Percentiles rank a stretch among this genome's conserved stretches.
Evolutionary conservation across 2,888 invertebrate species (phyloP).

Genomic region (Sminthurides aquaticus): DNA sequence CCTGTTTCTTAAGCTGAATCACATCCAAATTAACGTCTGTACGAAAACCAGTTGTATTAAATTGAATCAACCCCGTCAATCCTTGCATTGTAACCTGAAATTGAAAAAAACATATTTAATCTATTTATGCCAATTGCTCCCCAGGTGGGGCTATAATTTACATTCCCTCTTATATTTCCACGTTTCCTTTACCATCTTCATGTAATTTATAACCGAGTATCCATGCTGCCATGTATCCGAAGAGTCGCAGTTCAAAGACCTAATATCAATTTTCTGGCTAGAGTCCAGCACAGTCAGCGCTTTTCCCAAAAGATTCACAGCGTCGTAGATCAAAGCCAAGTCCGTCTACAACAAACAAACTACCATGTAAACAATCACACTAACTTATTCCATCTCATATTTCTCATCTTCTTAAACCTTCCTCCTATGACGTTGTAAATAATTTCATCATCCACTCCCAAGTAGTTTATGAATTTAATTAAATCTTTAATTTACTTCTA

Average conservation of each 20-base stretch:
- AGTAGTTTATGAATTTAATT: too few relatives aligned
- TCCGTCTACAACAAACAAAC: conserved; percentile 60
- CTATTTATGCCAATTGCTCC: background rate
- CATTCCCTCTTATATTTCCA: too few relatives aligned
- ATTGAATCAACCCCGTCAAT: conserved; percentile 84
- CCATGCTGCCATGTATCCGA: conserved; percentile 90
- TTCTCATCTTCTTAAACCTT: too few relatives aligned
- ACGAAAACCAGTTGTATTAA: conserved; percentile 87
- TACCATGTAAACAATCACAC: background rate
- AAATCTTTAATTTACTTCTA: too few relatives aligned
- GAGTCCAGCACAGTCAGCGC: conserved; percentile 83
- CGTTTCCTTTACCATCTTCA: conserved; percentile 72
- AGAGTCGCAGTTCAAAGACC: conserved; percentile 76
- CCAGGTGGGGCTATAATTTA: background rate
- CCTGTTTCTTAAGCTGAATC: conserved; percentile 72
- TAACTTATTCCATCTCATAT: too few relatives aligned
- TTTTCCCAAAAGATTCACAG: conserved; percentile 85
- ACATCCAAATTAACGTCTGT: conserved; percentile 86
- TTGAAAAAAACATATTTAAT: conserved; percentile 14
- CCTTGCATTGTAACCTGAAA: conserved; percentile 76
- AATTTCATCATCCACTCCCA: too few relatives aligned
- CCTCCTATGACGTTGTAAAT: too few relatives aligned
- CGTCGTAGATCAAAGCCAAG: conserved; percentile 91
- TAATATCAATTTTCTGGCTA: conserved; percentile 79
- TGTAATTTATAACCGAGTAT: conserved; percentile 88